Base-by-base conservation (phyloP, 2,888 invertebrate species). In the Trachelus tabidus region DNA sequence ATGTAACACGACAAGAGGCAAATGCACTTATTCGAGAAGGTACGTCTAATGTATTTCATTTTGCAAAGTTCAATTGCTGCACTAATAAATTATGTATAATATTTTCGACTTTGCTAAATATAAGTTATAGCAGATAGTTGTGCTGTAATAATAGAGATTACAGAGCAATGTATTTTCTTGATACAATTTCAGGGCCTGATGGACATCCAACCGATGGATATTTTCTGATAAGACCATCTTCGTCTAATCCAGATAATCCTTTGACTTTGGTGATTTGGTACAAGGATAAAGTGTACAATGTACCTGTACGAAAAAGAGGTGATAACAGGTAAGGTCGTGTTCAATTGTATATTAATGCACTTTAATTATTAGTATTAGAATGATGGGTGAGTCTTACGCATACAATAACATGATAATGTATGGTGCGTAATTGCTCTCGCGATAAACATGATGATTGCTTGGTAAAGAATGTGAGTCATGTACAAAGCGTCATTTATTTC, bases 231-330 rank as follows among this genome's bases (percentile, higher is more conserved):
- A 90, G 92, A 77, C 92, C 92, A 73, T 92, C 92, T 12, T 85
- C 85, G 3, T 86, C 89, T 9, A 89, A 90, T 76, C 87, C 87
- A 30, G 89, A 89, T 74, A 91, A 92, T 82, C 92, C 92, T 68
- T 85, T 93, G 79, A 92, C 90, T 31, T 81, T 92, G 30, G 91
- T 91, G 11, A 86, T 92, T 73, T 90, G 91, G 90, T 91, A 86
- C 83, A 90, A 86, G 68, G 90, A 89, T 40, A 87, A 90, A 79
- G 89, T 91, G 77, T 92, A 91, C 81, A 92, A 92, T 82, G 90
- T 92, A 81, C 87, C 89, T 40, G 89, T 92, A 23, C 87, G 92
- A 56, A 90, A 87, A 77, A 89, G 92, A 78, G 80, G 86, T 0
- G 92, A 92, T 78, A 89, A 89, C 68, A 87, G 89, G 91, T 91